A percentile compares a stretch with the other conserved stretches of the same genome.
phyloP scores from a whole-genome alignment of 2,113 vertebrate genomes.

The Rhinogobius similis region DNA sequence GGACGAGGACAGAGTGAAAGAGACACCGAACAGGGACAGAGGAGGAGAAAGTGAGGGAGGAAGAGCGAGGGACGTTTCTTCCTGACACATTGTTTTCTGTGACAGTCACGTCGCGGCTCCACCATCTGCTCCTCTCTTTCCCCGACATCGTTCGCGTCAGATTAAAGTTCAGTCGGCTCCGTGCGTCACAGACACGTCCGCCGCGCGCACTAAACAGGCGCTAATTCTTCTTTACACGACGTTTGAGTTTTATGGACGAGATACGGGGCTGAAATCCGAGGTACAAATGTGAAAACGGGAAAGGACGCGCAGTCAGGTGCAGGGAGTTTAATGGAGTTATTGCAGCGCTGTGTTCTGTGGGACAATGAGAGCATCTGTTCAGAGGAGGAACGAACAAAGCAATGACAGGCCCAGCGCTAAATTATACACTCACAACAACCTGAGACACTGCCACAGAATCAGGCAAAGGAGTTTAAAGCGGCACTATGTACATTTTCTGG shows the following conservation, averaged over 20 bases:
- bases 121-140: conserved; percentile 21
- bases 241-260: too few relatives aligned
- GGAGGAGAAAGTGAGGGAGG: too few relatives aligned
- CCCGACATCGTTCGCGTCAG: not conserved
- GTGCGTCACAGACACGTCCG: not conserved
- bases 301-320: too few relatives aligned
- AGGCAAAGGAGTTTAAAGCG: too few relatives aligned
- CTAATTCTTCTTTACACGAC: too few relatives aligned
- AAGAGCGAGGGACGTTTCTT: conserved; percentile 7
- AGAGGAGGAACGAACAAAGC: conserved; percentile 47
- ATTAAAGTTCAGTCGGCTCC: conserved; percentile 35
- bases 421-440: too few relatives aligned
- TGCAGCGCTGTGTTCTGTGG: conserved; percentile 32
- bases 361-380: conserved; percentile 48
- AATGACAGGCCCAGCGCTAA: conserved; percentile 32
- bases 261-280: too few relatives aligned
- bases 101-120: conserved; percentile 20
- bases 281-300: too few relatives aligned
- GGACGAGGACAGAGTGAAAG: too few relatives aligned
- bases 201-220: too few relatives aligned
- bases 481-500: too few relatives aligned
- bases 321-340: conserved; percentile 50
- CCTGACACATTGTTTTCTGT: conserved; percentile 9
- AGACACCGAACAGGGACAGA: not conserved
- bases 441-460: too few relatives aligned